A percentile compares a stretch with the other conserved stretches of the same genome.
Evolutionary conservation across 2,113 vertebrate species (phyloP).

Genomic region (Conger conger): DNA sequence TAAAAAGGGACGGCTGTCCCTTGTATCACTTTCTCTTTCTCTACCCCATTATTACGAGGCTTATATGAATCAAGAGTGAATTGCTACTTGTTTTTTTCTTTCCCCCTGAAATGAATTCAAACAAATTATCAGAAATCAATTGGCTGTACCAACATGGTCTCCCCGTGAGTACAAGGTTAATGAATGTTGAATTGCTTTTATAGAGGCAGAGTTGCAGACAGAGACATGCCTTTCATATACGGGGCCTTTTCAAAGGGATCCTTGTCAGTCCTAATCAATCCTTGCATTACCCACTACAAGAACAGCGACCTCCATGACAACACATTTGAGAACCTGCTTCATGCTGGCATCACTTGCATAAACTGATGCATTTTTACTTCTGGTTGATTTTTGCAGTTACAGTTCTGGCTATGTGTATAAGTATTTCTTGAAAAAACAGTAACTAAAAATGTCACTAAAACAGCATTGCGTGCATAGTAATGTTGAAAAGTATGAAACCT

Average conservation of each 20-base stretch:
- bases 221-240: neutral
- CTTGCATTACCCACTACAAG: too few relatives aligned
- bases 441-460: too few relatives aligned
- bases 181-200: slow-evolving; percentile 8
- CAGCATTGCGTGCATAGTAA: too few relatives aligned
- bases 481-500: too few relatives aligned
- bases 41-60: neutral
- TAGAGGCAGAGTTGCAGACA: neutral
- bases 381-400: too few relatives aligned
- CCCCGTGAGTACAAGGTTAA: slow-evolving; percentile 1
- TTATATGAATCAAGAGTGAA: slow-evolving; percentile 27
- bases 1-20: neutral
- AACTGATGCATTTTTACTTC: too few relatives aligned
- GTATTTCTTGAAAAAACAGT: too few relatives aligned
- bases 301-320: too few relatives aligned
- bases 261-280: too few relatives aligned
- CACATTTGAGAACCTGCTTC: too few relatives aligned
- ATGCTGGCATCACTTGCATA: too few relatives aligned
- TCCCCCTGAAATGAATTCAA: neutral
- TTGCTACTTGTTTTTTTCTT: slow-evolving; percentile 15
- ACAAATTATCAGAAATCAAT: slow-evolving; percentile 22
- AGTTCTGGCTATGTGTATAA: too few relatives aligned
- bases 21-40: neutral
- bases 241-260: neutral
- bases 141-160: slow-evolving; percentile 25